Base-by-base conservation (phyloP, 2,888 invertebrate genomes). In the Fragum fragum region DNA sequence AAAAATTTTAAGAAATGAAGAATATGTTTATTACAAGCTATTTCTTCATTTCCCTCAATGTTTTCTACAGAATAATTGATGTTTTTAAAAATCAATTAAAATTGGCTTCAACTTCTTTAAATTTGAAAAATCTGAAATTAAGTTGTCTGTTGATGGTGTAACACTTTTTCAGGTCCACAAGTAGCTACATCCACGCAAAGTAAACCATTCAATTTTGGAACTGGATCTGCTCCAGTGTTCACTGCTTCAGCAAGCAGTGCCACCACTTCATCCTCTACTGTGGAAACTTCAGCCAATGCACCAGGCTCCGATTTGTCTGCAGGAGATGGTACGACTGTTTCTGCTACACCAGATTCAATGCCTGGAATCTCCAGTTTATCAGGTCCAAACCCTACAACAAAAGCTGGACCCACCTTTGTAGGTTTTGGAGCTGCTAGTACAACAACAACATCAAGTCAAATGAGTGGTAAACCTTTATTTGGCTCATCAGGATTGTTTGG, bases 401-500 rank as follows among this genome's bases (percentile, higher is more conserved):
- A 7, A 11, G 53, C 21, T 6, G 53, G 53, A 11, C 21, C 18
- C 53, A 53, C 53, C 6, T 16, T 16, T 53, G 53, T 7, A 16
- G 59, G 59, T 2, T 59, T 32, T 61, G 61, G 32, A 7, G 3
- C 14, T 1, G 7, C 32, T 32, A 61, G 32, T 7, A 28, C 61
- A 32, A 32, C 6, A 5, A n/a, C 32, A n/a, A 32, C 28, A 11
- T 28, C 18, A 6, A 28, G 29, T 6, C 61, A 28, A 1, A 32
- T 5, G 29, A 32, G 23, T 23, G 23, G 23, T 26, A 57, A 57
- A 26, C 23, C 23, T 3, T 26, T 14, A 5, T 57, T 57, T 57
- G 57, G 57, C 5, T 57, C 57, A 57, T 61, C 61, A n/a, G 61
- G n/a, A 16, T 32, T 29, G 2, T 23, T 28, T 26, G 57, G 57